Evolutionary conservation across 2,797 vertebrate species (phyloP), one percentile per base, ranked within the genome.

Genomic region (Paguma larvata): DNA sequence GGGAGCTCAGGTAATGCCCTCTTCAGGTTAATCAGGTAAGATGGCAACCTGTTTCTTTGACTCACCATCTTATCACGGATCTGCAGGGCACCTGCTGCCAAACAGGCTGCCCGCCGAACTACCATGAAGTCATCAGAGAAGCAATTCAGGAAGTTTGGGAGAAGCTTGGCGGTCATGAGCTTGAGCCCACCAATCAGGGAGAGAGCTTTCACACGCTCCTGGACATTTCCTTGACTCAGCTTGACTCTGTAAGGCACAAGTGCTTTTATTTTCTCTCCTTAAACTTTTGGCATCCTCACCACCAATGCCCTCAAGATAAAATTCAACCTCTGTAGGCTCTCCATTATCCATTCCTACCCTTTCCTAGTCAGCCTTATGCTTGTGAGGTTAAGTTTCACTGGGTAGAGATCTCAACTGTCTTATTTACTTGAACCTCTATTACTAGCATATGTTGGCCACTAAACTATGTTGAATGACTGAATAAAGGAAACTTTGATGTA

Each of bases 101-200:
- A 95, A 86, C 99, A 99, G 86, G 99, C 99, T 97, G 98, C 98
- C 93, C 77, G 98, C 80, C 98, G 98, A 34, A 99, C 98, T 86
- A 97, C 97, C 92, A 97, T 95, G 95, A 98, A 98, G 73, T 99
- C 98, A 94, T 99, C 98, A 19, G 97, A 97, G 96, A 99, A 98
- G 97, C 99, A 99, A 30, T 59, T 77, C 83, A 99, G 97, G 94
- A 99, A 99, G 94, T 94, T 94, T 6, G 98, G 98, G 83, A 99
- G 97, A 82, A 99, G 97, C 97, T 98, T 98, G 82, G 98, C 98
- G 2, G 99, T 99, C 99, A 99, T 99, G 92, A 99, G 97, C 70
- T 97, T 98, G 34, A 99, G 98, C 67, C 97, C 98, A 38, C 98
- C 97, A 95, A 99, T 98, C 63, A 99, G 97, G 12, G 98, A 98